Conservation (phyloP, 2,888 invertebrate genomes). For the Ecdyonurus torrentis region DNA sequence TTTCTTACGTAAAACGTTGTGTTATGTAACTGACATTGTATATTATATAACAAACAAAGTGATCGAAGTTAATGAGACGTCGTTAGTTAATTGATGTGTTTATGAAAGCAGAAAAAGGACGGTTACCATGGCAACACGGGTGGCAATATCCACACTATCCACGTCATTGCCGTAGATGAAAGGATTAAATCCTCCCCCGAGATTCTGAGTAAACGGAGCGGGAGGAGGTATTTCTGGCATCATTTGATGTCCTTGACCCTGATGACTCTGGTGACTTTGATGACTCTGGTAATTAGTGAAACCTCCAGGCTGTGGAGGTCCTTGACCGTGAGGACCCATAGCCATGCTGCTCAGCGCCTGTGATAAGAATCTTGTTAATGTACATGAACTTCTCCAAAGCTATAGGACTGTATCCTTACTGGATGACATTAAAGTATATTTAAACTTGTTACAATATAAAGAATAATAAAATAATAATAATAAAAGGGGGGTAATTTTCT, state of each 20-base stretch:
- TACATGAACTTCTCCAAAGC: no score
- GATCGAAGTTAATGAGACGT: no score
- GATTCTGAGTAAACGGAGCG: constrained; percentile 28
- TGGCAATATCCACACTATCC: constrained; percentile 96
- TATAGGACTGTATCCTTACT: no score
- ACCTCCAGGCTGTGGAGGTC: constrained; percentile 23
- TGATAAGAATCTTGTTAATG: no score
- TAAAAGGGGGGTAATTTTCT: no score
- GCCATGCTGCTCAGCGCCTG: constrained; percentile 71
- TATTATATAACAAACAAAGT: background rate
- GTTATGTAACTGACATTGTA: background rate
- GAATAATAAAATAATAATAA: no score
- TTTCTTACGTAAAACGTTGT: background rate
- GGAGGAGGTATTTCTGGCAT: constrained; percentile 28
- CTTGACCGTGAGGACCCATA: constrained; percentile 30
- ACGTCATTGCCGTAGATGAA: constrained; percentile 88
- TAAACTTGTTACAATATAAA: no score
- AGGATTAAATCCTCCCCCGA: constrained; percentile 45
- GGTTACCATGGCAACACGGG: constrained; percentile 88
- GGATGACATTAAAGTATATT: no score
- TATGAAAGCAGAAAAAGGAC: no score
- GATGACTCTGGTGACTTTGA: constrained; percentile 8
- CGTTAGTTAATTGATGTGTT: no score
- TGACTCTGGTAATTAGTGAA: background rate
- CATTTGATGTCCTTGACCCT: constrained; percentile 4